These are phyloP conservation scores for Tonatia bakeri DNA, from an alignment of 2,113 vertebrate species.

Conservation along the genomic window DNA sequence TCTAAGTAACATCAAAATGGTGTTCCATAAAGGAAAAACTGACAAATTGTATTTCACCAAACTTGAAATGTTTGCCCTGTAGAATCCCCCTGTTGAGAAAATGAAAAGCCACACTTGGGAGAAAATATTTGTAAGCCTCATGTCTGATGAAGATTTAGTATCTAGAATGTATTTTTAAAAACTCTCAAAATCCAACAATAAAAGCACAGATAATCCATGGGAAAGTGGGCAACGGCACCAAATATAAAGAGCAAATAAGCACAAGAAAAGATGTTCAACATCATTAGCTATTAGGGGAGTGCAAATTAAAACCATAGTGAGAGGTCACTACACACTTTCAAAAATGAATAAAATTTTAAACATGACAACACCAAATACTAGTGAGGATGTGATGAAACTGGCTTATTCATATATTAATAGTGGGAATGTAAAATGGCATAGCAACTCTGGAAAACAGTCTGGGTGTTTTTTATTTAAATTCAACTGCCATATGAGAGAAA, in stretches of 20 bases:
- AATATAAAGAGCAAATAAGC: neutral
- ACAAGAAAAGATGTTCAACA: neutral
- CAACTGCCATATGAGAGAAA: neutral
- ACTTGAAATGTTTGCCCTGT: neutral
- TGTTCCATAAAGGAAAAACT: neutral
- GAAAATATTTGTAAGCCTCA: neutral
- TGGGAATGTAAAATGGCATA: too few relatives aligned
- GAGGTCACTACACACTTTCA: too few relatives aligned
- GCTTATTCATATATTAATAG: too few relatives aligned
- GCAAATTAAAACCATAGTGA: too few relatives aligned
- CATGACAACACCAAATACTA: too few relatives aligned
- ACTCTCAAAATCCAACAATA: neutral
- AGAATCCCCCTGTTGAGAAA: neutral
- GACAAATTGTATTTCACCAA: neutral
- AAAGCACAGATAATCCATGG: neutral
- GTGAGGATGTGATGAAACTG: too few relatives aligned
- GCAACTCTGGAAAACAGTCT: neutral
- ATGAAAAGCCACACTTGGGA: neutral
- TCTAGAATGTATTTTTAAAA: neutral
- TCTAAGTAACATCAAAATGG: neutral
- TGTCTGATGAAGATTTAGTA: neutral
- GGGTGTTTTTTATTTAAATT: neutral
- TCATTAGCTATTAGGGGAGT: too few relatives aligned
- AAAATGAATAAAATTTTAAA: too few relatives aligned
- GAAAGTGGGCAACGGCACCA: neutral